These are phyloP conservation scores for Adelges cooleyi DNA, from an alignment of 1,140 invertebrate genomes.

Conservation along the genomic window DNA sequence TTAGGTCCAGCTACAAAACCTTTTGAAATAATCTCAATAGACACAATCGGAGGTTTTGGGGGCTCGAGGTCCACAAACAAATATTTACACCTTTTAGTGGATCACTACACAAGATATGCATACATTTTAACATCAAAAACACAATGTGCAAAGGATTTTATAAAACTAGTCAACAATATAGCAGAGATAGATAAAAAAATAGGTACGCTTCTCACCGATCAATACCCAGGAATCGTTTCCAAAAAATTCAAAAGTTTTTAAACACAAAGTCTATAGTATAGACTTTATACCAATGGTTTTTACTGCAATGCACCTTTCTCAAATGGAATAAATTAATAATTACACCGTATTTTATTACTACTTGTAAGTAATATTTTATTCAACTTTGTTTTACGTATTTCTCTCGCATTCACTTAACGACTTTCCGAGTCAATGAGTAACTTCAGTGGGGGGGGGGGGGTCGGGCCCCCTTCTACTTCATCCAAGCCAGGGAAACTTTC, in stretches of 20 bases:
- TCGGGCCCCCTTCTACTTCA: too few species aligned
- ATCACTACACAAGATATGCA: conserved; percentile 32
- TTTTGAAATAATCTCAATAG: conserved; percentile 37
- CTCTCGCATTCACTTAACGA: too few species aligned
- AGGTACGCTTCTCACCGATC: too few species aligned
- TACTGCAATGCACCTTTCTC: background rate
- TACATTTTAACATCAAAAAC: conserved; percentile 31
- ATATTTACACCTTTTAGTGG: too few species aligned
- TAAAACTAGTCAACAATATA: conserved; percentile 24
- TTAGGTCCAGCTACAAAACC: conserved; percentile 37
- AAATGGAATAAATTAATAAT: conserved; percentile 23
- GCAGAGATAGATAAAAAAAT: conserved; percentile 29
- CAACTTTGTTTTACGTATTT: too few species aligned
- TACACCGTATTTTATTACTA: too few species aligned
- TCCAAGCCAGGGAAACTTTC: too few species aligned
- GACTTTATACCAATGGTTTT: too few species aligned
- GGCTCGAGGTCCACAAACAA: conserved; percentile 30
- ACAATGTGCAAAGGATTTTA: conserved; percentile 6
- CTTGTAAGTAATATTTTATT: too few species aligned
- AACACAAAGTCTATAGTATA: background rate
- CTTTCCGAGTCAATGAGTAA: too few species aligned
- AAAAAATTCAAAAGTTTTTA: conserved; percentile 28
- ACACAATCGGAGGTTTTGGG: conserved; percentile 34
- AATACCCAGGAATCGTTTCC: conserved; percentile 34
- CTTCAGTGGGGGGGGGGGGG: too few species aligned